Evolutionary conservation across 1,140 invertebrate species (phyloP), one percentile per base, ranked within the genome.

Genomic region (Drosophila triauraria): DNA sequence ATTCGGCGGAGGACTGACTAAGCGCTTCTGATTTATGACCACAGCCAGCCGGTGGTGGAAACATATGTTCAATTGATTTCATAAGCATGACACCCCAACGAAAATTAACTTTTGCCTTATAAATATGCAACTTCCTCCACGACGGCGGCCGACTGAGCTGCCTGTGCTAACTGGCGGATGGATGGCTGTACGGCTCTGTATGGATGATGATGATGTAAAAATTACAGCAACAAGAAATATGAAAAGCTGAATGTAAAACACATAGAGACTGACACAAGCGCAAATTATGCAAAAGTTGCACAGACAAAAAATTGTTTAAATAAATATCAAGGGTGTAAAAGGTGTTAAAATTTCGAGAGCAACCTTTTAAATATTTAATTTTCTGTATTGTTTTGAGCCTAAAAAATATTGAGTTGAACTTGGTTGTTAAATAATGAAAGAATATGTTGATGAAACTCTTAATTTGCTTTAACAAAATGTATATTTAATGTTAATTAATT

Each of bases 111-210:
- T 75, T 77, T 61, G 75, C 50, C 77, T 87, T 88, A 88, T 81
- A 90, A 88, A 88, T 90, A 90, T 88, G 84, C 85, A 90, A 90
- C 85, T 88, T 90, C 85, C 85, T 88, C 78, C 77, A 90, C 85
- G 75, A 90, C 81, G 51, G 13, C 51, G 32, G 20, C 32, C 32
- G 71, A 69, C 60, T 47, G 57, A 54, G 57, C 40, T 43, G 46
- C 58, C 30, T 9, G 51, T 46, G 62, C 65, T 68, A 46, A 53
- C 58, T 50, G 59, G 25, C 70, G 71, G 23, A 53, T 51, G 44
- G 74, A 51, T 47, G 56, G 47, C 32, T 9, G 9, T 32, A 32
- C 9, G 27, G 6, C 8, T 32, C 32, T 35, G 13, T 38, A 38
- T 38, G 27, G 43, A 75, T 75, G 81, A 79, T 82, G 80, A 86